phyloP scores from a whole-genome alignment of 2,113 vertebrate species.

The Halichoerus grypus region DNA sequence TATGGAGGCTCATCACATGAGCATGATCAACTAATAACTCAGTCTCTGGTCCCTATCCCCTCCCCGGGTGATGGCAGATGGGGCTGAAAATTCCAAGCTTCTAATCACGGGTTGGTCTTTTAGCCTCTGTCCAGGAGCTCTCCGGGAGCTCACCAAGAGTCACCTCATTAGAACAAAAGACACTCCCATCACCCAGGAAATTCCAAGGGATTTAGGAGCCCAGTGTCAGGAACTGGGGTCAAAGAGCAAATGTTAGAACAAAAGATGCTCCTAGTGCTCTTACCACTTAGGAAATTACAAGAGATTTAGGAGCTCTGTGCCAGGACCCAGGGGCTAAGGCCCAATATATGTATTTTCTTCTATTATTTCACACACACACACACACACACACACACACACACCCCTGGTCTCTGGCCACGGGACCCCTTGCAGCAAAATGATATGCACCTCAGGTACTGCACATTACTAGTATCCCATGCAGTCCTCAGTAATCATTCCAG shows the following conservation, averaged over 20 bases:
- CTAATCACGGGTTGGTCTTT: neutral
- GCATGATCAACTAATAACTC: neutral
- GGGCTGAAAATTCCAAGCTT: neutral
- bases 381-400: too few relatives aligned
- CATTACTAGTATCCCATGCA: too few relatives aligned
- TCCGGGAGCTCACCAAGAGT: neutral
- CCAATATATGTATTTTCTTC: neutral
- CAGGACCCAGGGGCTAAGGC: neutral
- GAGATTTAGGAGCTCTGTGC: neutral
- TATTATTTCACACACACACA: neutral
- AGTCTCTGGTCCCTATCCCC: too few relatives aligned
- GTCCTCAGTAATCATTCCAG: neutral
- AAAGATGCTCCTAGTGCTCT: too few relatives aligned
- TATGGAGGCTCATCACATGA: neutral
- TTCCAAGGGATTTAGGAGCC: neutral
- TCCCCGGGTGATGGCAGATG: neutral
- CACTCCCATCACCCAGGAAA: neutral
- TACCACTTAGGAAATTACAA: neutral
- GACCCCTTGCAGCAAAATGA: neutral
- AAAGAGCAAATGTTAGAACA: too few relatives aligned
- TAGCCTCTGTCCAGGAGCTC: too few relatives aligned
- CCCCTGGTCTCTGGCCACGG: neutral
- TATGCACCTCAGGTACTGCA: neutral
- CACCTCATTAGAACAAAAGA: neutral
- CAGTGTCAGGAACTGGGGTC: neutral